These are phyloP conservation scores for Girardinichthys multiradiatus DNA, from an alignment of 2,113 vertebrate species.

Conservation along the genomic window DNA sequence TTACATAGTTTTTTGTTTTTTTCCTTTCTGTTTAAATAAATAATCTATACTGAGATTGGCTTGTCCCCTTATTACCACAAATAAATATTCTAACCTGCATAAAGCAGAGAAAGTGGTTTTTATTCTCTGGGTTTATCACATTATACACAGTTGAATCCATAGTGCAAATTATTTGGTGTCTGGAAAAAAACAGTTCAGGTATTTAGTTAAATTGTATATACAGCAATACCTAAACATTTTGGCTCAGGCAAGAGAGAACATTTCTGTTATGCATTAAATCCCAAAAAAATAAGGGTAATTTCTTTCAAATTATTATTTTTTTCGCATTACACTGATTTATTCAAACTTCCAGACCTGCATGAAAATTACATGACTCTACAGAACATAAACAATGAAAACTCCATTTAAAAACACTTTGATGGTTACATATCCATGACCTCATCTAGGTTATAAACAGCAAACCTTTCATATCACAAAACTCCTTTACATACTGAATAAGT, in stretches of 20 bases:
- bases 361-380: slow-evolving; percentile 32
- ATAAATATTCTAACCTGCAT: background rate
- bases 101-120: background rate
- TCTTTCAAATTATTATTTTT: background rate
- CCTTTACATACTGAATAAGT: background rate
- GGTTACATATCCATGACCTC: background rate
- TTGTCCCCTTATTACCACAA: background rate
- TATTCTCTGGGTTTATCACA: background rate
- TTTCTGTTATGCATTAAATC: no score
- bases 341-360: background rate
- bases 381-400: background rate
- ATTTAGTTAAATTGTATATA: background rate
- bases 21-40: slow-evolving; percentile 54
- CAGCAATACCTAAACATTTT: background rate
- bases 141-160: background rate
- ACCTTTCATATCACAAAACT: background rate
- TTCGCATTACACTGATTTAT: slow-evolving; percentile 18
- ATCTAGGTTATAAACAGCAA: background rate
- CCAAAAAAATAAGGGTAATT: background rate
- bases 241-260: background rate
- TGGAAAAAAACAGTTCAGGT: background rate
- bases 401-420: background rate
- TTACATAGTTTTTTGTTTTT: slow-evolving; percentile 41
- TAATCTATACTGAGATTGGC: slow-evolving; percentile 1
- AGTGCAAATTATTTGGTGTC: background rate